These are phyloP conservation scores for Rutilus rutilus DNA, from an alignment of 2,113 vertebrate genomes.

Conservation along the genomic window DNA sequence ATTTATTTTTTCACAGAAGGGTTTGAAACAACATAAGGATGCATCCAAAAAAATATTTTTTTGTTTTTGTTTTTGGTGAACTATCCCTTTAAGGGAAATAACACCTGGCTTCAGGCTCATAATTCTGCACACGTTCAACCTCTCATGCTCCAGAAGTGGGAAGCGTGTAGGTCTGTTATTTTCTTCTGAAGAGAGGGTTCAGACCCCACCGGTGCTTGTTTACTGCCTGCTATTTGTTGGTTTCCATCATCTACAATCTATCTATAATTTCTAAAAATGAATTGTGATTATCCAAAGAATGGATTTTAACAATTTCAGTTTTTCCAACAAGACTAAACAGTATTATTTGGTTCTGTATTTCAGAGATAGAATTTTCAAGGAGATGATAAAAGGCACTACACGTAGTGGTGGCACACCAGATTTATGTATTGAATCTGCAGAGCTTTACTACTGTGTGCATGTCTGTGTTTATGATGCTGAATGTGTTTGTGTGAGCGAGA, in stretches of 20 bases:
- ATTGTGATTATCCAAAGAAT: background rate
- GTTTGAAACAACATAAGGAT: background rate
- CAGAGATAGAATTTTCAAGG: background rate
- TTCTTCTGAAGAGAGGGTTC: background rate
- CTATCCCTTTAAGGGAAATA: background rate
- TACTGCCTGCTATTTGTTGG: background rate
- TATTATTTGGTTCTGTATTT: background rate
- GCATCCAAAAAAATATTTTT: too few species aligned
- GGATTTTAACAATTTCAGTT: background rate
- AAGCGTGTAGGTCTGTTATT: background rate
- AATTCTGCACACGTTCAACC: conserved; percentile 9
- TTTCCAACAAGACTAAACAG: background rate
- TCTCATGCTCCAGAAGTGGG: background rate
- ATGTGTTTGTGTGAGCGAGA: background rate
- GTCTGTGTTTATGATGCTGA: background rate
- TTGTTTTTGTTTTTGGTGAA: background rate
- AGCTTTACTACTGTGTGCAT: background rate
- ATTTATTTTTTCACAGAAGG: background rate
- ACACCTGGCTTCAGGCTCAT: background rate
- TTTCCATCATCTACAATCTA: background rate
- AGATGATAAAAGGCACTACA: background rate
- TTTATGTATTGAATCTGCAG: conserved; percentile 30
- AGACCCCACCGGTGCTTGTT: background rate
- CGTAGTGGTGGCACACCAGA: background rate
- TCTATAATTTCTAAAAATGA: background rate